These are phyloP conservation scores for Laodelphax striatellus DNA, from an alignment of 1,140 invertebrate species.

Conservation along the genomic window DNA sequence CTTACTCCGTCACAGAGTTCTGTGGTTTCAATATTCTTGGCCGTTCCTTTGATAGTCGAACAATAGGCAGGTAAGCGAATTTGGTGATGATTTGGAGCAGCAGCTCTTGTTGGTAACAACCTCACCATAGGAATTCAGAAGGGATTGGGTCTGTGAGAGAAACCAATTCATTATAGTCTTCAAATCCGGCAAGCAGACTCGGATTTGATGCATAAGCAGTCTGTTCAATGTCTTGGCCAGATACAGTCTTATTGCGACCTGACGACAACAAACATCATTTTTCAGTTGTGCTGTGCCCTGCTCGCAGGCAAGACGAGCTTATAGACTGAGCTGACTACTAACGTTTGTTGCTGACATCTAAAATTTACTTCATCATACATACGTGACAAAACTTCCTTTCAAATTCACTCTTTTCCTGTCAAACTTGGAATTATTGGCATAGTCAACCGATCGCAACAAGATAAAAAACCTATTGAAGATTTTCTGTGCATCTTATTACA, in stretches of 20 bases:
- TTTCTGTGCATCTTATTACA: conserved; percentile 86
- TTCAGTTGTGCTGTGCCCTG: too few relatives aligned
- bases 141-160: conserved; percentile 92
- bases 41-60: conserved; percentile 93
- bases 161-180: conserved; percentile 97
- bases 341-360: too few relatives aligned
- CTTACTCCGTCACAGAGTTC: too few relatives aligned
- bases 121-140: conserved; percentile 93
- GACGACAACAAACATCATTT: too few relatives aligned
- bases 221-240: conserved; percentile 95
- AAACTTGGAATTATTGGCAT: conserved; percentile 97
- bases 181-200: conserved; percentile 94
- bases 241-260: conserved; percentile 93
- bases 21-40: conserved; percentile 95
- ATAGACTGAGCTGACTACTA: too few relatives aligned
- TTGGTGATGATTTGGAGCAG: conserved; percentile 97
- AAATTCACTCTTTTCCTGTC: too few relatives aligned
- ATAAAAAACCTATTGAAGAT: conserved; percentile 61
- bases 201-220: conserved; percentile 98
- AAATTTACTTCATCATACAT: too few relatives aligned
- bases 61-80: conserved; percentile 97
- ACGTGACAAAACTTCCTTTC: too few relatives aligned
- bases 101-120: conserved; percentile 91
- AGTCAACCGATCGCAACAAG: conserved; percentile 95
- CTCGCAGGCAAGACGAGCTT: too few relatives aligned